Evolutionary conservation across 2,888 invertebrate genomes (phyloP).

Genomic region (Busseola fusca): DNA sequence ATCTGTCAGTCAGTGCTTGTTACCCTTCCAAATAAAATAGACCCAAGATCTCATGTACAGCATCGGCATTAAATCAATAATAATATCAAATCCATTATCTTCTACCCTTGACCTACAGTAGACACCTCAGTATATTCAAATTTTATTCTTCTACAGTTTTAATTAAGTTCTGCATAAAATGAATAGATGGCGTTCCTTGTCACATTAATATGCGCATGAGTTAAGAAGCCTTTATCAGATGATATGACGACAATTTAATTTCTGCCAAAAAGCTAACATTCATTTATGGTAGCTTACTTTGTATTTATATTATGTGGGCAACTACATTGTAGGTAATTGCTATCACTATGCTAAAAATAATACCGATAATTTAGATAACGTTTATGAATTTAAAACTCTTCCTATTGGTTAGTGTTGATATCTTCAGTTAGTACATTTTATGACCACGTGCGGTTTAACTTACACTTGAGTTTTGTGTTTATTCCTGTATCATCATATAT

Average conservation of each 20-base stretch:
- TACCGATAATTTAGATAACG: slow-evolving; percentile 17
- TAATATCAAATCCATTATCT: background rate
- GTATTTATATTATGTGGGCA: background rate
- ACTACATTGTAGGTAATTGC: background rate
- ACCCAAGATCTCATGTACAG: background rate
- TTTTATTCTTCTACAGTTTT: slow-evolving; percentile 9
- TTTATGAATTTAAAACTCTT: slow-evolving; percentile 14
- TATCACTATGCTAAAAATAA: background rate
- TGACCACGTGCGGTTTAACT: too few relatives aligned
- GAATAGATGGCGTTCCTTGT: slow-evolving; percentile 65
- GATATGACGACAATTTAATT: slow-evolving; percentile 12
- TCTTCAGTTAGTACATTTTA: background rate
- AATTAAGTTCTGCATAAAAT: slow-evolving; percentile 57
- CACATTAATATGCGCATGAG: slow-evolving; percentile 45
- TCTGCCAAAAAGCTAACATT: background rate
- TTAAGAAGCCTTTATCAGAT: slow-evolving; percentile 40
- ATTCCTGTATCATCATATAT: background rate
- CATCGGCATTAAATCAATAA: background rate
- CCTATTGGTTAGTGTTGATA: slow-evolving; percentile 3
- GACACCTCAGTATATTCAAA: slow-evolving; percentile 1
- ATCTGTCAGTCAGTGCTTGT: background rate
- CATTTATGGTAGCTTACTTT: background rate
- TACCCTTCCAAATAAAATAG: background rate
- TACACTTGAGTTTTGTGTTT: background rate
- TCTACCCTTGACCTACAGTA: background rate